Base-by-base conservation (phyloP, 2,113 vertebrate species). In the Eretmochelys imbricata region DNA sequence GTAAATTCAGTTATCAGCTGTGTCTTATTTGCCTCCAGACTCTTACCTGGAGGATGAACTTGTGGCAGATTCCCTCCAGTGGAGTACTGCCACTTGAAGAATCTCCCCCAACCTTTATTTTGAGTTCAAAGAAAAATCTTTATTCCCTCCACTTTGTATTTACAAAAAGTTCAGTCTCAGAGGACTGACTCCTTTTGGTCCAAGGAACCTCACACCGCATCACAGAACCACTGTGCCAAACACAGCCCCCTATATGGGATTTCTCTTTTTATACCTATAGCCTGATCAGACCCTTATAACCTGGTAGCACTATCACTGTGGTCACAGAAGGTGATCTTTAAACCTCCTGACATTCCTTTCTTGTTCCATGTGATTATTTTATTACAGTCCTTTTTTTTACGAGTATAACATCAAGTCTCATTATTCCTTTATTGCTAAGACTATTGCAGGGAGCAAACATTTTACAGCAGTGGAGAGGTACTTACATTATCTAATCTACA, bases 401-500 rank as follows among this genome's bases (percentile, higher is more conserved):
- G 53, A n/a, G 81, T 78, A 0, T n/a, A 88, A 38, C 22, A 89
- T 95, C 38, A 53, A 72, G 46, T 87, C 1, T 2, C n/a, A 38
- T 94, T 91, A 88, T 65, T 48, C n/a, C 93, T 95, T 93, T 79
- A 87, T 24, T 5, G 54, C 86, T 80, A 62, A 80, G 72, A 57
- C 46, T 57, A 11, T 94, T 88, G 89, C 81, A 86, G 82, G 65
- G 94, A 80, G 19, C 81, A 91, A 95, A 92, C 1, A 48, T 75
- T 86, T 94, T 91, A n/a, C 87, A 80, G 65, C 83, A 86, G 62
- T 79, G 81, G 79, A 80, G 91, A 94, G 89, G 84, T 89, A 53
- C 82, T 95, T 91, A 89, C 24, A 35, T 19, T n/a, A n/a, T 85
- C 79, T 92, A 88, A 95, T 92, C 94, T 95, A 83, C 81, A 87